Base-by-base conservation (phyloP, 2,797 vertebrate species). In the Mus caroli region DNA sequence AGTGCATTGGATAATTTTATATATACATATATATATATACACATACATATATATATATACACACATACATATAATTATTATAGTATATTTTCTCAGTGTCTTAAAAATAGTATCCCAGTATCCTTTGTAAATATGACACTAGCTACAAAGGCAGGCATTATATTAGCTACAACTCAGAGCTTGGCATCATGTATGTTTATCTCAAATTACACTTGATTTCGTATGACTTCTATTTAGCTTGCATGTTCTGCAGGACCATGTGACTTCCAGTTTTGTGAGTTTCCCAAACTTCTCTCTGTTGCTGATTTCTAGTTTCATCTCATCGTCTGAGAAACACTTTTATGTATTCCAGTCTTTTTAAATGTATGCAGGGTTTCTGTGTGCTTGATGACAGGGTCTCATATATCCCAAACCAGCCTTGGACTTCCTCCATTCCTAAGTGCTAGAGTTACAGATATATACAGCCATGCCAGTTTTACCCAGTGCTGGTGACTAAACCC, bases 241-340 rank as follows among this genome's bases (percentile, higher is more conserved):
- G 56, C 71, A 79, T 34, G 4, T 60, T 75, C 56, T 46, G 4
- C 40, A 73, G 54, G 37, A 62, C 7, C 58, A 34, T 92, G 40
- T 52, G 67, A 76, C 34, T 88, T 93, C 82, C 31, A 46, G 31
- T 15, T 84, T 71, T 90, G 28, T 88, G 37, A 82, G 13, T 56
- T 93, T 91, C 31, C 54, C 62, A 71, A 34, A 93, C 46, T 71
- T 94, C 40, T 75, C 71, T 75, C 10, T 50, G 80, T 84, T 62
- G 37, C 56, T 83, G 37, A 83, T 43, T 43, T 62, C 56, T 83
- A 83, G 24, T 40, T 64, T 84, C 58, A 46, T 64, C 46, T 64
- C 40, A 60, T 28, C 20, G 37, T 17, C 43, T 37, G 40, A 56
- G 86, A 60, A 94, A 76, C 34, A 43, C 13, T 92, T 92, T 77